Conservation (phyloP, 2,888 invertebrate genomes). For the Lycia hirtaria region DNA sequence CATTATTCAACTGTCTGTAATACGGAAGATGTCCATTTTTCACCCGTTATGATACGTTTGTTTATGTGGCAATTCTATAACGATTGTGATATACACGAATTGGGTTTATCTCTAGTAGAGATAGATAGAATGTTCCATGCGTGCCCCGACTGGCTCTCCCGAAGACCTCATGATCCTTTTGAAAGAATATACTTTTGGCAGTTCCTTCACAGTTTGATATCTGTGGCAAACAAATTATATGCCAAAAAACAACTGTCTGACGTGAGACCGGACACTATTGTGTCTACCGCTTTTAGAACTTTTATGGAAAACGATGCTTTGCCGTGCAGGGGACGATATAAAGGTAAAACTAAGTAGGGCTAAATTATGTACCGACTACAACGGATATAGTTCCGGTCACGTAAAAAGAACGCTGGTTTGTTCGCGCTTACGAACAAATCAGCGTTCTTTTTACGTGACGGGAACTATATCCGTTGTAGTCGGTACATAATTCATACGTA, state of each 20-base stretch:
- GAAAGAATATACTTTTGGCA: constrained; percentile 87
- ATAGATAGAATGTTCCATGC: constrained; percentile 78
- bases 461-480: too few relatives aligned
- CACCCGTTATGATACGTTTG: constrained; percentile 78
- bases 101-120: constrained; percentile 78
- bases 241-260: constrained; percentile 63
- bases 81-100: constrained; percentile 81
- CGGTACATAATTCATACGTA: too few relatives aligned
- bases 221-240: constrained; percentile 78
- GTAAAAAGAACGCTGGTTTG: too few relatives aligned
- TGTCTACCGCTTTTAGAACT: constrained; percentile 79
- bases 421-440: too few relatives aligned
- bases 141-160: constrained; percentile 77
- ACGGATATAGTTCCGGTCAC: too few relatives aligned
- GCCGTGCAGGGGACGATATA: constrained; percentile 66
- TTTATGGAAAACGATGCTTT: constrained; percentile 82
- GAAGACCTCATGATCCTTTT: constrained; percentile 81
- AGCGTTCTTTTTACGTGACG: too few relatives aligned
- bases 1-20: constrained; percentile 80
- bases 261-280: constrained; percentile 72
- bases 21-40: constrained; percentile 62
- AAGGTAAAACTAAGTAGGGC: constrained; percentile 66
- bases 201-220: constrained; percentile 83
- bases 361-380: too few relatives aligned
- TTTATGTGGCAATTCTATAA: constrained; percentile 87